Evolutionary conservation across 2,797 vertebrate genomes (phyloP).

Genomic region (Acipenser transmontanus): DNA sequence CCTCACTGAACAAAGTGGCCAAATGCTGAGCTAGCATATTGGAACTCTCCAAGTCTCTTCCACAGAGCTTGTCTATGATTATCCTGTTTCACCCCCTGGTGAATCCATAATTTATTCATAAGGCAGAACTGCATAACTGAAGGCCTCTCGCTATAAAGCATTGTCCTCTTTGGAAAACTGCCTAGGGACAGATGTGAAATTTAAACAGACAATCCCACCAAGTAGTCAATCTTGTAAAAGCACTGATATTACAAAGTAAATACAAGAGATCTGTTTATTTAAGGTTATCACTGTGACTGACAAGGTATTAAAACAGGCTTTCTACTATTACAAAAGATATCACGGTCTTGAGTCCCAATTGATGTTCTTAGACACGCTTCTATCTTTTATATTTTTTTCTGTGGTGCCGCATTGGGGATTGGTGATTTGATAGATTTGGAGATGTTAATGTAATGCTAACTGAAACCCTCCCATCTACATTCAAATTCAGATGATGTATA

Average conservation of each 20-base stretch:
- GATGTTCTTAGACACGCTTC: slow-evolving; percentile 35
- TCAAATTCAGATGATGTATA: slow-evolving; percentile 8
- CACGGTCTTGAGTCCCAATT: slow-evolving; percentile 37
- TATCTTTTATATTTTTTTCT: slow-evolving; percentile 6
- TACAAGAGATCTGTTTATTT: slow-evolving; percentile 58
- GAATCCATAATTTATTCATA: slow-evolving; percentile 53
- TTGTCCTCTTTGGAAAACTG: slow-evolving; percentile 45
- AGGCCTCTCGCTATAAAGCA: slow-evolving; percentile 26
- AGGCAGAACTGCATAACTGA: slow-evolving; percentile 36
- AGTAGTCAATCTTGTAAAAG: slow-evolving; percentile 55
- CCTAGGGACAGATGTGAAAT: slow-evolving; percentile 52
- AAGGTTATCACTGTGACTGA: slow-evolving; percentile 56
- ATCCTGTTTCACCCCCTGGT: slow-evolving; percentile 33
- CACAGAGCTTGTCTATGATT: slow-evolving; percentile 32
- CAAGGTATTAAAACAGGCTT: slow-evolving; percentile 54
- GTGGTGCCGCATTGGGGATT: slow-evolving; percentile 9
- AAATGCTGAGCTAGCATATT: slow-evolving; percentile 37
- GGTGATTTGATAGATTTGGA: neutral
- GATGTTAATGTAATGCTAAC: neutral
- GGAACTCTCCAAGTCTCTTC: slow-evolving; percentile 31
- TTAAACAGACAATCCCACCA: slow-evolving; percentile 54
- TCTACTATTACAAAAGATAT: slow-evolving; percentile 46
- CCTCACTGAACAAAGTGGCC: slow-evolving; percentile 30
- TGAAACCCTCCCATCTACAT: slow-evolving; percentile 12
- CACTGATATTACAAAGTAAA: slow-evolving; percentile 58